Base-by-base conservation (phyloP, 1,140 invertebrate species). In the Leguminivora glycinivorella region DNA sequence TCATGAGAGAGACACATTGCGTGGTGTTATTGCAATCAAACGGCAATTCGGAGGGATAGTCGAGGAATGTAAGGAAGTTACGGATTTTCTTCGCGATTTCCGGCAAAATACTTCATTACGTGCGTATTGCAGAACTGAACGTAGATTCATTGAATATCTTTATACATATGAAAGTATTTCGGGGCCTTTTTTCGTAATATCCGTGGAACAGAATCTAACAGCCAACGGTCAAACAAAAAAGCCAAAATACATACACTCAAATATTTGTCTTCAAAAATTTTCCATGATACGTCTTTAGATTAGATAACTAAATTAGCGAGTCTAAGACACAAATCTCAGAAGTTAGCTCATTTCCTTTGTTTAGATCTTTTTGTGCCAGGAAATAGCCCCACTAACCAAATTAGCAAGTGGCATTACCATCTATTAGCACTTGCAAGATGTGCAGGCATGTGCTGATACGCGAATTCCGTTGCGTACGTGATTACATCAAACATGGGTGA, bases 401-500 rank as follows among this genome's bases (percentile, higher is more conserved):
- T 52, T 52, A 52, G 47, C 47, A 52, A 52, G 7, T 10, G 19
- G 19, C 3, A 52, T 52, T 52, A 52, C 10, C 47, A 22, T 22
- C 47, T 22, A 52, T 52, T 52, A 52, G 19, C 67, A 68, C 58
- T 66, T 66, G 40, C 14, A 9, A 12, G 56, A 70, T 38, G 26
- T 17, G 52, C 22, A 58, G 56, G 14, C 29, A 56, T 31, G 38
- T 69, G 68, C 22, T 58, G 68, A 69, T 58, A 40, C 38, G 12
- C 19, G 56, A 47, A 52, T n/a, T 43, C 26, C 31, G 22, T 22
- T 31, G 69, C 58, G 69, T 70, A 70, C 69, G 56, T 52, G 69
- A 70, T 66, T 70, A 70, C 69, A 70, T 70, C 38, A 70, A 70
- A 63, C 31, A 43, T 70, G 60, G 25, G 70, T 68, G 70, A 72